Evolutionary conservation across 2,797 vertebrate genomes (phyloP), one percentile per base, ranked within the genome.

Genomic region (Fistularia commersonii): DNA sequence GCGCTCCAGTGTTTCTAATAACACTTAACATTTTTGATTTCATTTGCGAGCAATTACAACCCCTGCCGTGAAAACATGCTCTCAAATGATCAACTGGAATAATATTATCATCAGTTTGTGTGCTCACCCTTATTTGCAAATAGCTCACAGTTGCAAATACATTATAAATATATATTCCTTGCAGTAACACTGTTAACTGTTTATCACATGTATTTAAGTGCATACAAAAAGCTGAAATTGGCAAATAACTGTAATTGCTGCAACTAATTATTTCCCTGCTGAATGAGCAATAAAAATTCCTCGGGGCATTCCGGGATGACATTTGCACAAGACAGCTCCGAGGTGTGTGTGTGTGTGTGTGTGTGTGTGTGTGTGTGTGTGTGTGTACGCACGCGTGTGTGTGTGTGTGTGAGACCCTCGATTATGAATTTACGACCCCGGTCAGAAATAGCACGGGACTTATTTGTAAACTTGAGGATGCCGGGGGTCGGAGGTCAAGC

Each of bases 401-500:
- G 23, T 23, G 23, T 23, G 52, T 51, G 66, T 53, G 54, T 64
- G 44, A 69, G 44, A 48, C 32, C 38, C 32, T 23, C 3, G 64
- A 6, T 49, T 76, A 72, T 81, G 77, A 69, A 82, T 82, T 49
- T 1, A 31, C 23, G 8, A 36, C 47, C 36, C 39, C 45, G 43
- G 67, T 78, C 76, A 74, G 60, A 72, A 72, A 76, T 72, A 77
- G 61, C 72, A 54, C 57, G 58, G 54, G 53, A 75, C 65, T 77
- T 84, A 86, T 88, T 87, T 85, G 81, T 86, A 87, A 87, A 87
- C 78, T 61, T 66, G 0, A 41, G 14, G 35, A 65, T 60, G 59
- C 2, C n/a, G 15, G 66, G 66, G 79, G 76, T 86, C 79, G 83
- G 75, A 36, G 56, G 79, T 77, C 76, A 72, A 4, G 23, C 23